These are phyloP conservation scores for Scatophagus argus DNA, from an alignment of 2,113 vertebrate species.

Conservation along the genomic window DNA sequence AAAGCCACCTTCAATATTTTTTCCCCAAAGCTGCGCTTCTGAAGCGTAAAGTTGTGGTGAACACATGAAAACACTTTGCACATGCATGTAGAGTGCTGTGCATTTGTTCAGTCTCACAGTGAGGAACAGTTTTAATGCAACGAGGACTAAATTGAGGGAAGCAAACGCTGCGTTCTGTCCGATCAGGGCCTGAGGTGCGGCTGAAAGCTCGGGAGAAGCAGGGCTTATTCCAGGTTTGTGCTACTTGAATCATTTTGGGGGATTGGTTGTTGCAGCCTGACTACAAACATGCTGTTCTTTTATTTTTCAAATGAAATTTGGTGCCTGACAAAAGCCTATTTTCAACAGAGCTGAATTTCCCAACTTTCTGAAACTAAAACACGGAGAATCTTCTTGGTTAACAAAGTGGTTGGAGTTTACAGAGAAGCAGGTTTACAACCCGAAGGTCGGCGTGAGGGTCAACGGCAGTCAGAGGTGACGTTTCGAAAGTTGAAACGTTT, in stretches of 20 bases:
- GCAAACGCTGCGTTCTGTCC: too few species aligned
- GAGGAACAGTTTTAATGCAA: too few species aligned
- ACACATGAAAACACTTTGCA: too few species aligned
- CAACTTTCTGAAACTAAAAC: not conserved
- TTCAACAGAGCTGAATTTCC: not conserved
- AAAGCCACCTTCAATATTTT: not conserved
- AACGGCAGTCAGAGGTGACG: not conserved
- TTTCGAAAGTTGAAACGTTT: conserved; percentile 19
- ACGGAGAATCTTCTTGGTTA: not conserved
- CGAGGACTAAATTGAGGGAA: too few species aligned
- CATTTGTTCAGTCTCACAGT: too few species aligned
- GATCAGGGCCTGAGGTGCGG: too few species aligned
- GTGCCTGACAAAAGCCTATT: not conserved
- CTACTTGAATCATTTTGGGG: not conserved
- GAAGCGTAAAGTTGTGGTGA: too few species aligned
- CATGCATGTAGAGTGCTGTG: too few species aligned
- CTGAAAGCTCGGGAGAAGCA: too few species aligned
- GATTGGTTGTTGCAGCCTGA: not conserved
- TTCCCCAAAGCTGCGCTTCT: not conserved
- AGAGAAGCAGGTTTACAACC: not conserved
- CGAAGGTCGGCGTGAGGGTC: conserved; percentile 17
- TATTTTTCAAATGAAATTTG: not conserved
- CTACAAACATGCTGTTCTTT: not conserved
- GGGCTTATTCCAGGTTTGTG: not conserved
- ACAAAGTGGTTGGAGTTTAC: not conserved